Evolutionary conservation across 2,113 vertebrate species (phyloP), one percentile per base, ranked within the genome.

Genomic region (Pedionomus torquatus): DNA sequence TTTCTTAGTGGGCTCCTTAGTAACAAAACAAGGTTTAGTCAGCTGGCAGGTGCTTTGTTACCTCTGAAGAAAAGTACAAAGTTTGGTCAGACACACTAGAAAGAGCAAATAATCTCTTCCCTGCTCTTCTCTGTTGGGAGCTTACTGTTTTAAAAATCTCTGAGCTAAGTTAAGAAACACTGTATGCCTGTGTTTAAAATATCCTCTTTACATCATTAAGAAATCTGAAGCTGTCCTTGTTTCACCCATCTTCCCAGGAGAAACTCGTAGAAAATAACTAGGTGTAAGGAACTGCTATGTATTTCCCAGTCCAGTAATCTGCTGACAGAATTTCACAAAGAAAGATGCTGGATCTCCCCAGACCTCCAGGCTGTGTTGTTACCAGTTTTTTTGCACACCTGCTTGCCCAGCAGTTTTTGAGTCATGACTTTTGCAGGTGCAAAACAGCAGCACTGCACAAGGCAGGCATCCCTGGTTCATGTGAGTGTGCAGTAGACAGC

Each of bases 381-480:
- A 37, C 7, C 24, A 82, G 52, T 48, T 76, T 46, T 51, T 70
- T 55, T 76, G 26, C 41, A 69, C 0, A 0, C n/a, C n/a, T 55
- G 37, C 41, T 46, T 69, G 49, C 44, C 60, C 52, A 24, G n/a
- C 65, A 57, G 21, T 77, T 7, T 7, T 1, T 55, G 80, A 58
- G 89, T 54, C 13, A 8, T 48, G 61, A 31, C 41, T 94, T 82
- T 26, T 87, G 63, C 83, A 89, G 88, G 52, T 72, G 72, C 26
- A 57, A 41, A 89, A 20, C 57, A 3, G 0, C 2, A 33, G 66
- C 70, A n/a, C 7, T 1, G 3, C 28, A 17, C 18, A 6, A 54
- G 69, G 9, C 77, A 78, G 41, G 48, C 57, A 30, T 8, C 44
- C 51, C 39, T 52, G 26, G 25, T 51, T n/a, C 7, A 1, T 52